These are phyloP conservation scores for Acinonyx jubatus DNA, from an alignment of 2,113 vertebrate species.

Conservation along the genomic window DNA sequence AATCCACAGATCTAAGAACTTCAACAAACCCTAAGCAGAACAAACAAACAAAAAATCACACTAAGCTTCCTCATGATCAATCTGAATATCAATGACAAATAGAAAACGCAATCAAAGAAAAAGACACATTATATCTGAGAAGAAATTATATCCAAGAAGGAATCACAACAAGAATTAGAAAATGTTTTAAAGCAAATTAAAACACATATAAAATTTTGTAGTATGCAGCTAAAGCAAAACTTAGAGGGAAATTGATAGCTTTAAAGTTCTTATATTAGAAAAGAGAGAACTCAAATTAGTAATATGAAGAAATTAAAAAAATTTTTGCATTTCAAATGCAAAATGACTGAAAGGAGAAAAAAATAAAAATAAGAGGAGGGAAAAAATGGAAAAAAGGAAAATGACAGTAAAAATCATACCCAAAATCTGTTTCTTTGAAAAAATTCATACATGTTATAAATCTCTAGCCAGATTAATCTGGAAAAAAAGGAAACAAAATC, in stretches of 20 bases:
- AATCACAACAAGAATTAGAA: not conserved
- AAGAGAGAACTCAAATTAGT: not conserved
- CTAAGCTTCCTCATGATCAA: not conserved
- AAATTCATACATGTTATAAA: not conserved
- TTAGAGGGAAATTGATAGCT: not conserved
- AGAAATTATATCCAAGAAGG: not conserved
- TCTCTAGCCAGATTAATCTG: not conserved
- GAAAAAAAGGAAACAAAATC: not conserved
- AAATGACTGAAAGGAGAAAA: not conserved
- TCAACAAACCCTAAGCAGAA: not conserved
- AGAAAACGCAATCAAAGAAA: not conserved
- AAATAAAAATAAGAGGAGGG: not conserved
- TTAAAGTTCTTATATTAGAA: constrained; percentile 3
- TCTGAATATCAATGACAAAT: not conserved
- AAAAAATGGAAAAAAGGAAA: not conserved
- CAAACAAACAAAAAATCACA: not conserved
- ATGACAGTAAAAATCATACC: not conserved
- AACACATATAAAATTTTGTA: not conserved
- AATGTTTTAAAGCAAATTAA: not conserved
- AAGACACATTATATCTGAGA: not conserved
- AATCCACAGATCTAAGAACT: not conserved
- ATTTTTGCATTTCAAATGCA: not conserved
- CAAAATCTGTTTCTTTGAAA: not conserved
- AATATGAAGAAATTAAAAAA: not conserved
- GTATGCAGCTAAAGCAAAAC: not conserved